Conservation (phyloP, 2,113 vertebrate species). For the Lophotis ruficrista region DNA sequence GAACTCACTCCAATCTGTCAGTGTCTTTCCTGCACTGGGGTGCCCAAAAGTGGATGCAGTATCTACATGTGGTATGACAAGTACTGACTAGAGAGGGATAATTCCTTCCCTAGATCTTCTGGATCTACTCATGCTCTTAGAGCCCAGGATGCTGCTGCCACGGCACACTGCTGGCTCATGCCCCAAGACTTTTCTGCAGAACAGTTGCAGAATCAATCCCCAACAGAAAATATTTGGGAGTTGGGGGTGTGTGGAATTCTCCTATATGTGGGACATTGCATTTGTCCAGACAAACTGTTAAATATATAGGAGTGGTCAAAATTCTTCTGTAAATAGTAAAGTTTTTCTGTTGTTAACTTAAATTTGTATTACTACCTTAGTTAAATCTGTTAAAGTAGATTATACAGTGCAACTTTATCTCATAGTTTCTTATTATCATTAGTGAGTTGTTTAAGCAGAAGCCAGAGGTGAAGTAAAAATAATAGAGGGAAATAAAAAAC, state of each 20-base stretch:
- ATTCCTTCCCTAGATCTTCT: background rate
- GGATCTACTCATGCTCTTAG: background rate
- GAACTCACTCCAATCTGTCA: background rate
- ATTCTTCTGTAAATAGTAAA: background rate
- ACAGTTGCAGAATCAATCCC: background rate
- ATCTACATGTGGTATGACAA: background rate
- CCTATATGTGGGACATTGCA: background rate
- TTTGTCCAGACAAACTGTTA: background rate
- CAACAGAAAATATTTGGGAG: accelerated
- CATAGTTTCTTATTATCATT: background rate
- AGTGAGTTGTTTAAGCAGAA: background rate
- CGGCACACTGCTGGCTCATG: background rate
- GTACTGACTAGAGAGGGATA: accelerated
- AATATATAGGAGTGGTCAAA: background rate
- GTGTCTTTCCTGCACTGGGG: background rate
- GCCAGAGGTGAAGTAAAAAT: background rate
- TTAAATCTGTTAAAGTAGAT: background rate
- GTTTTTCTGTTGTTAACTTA: background rate
- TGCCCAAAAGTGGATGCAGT: background rate
- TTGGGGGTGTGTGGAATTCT: background rate
- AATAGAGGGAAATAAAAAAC: background rate
- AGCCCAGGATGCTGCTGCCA: background rate
- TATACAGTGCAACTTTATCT: background rate
- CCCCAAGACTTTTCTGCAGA: background rate
- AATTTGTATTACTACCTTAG: background rate